Evolutionary conservation across 2,113 vertebrate species (phyloP).

Genomic region (Macroglossus sobrinus): DNA sequence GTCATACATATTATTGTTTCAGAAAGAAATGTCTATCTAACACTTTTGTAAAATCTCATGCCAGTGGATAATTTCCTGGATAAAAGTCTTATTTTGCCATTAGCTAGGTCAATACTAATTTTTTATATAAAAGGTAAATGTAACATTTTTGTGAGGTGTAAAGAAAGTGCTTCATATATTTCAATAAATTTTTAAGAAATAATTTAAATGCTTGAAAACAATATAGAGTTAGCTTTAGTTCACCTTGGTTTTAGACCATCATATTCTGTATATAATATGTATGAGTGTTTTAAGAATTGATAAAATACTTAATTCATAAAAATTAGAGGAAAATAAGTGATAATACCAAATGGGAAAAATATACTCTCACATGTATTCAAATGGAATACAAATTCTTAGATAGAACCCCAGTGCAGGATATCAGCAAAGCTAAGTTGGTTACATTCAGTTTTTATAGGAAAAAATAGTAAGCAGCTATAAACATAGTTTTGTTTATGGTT

Average conservation of each 20-base stretch:
- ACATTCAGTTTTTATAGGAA: background rate
- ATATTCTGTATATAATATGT: background rate
- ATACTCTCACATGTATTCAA: background rate
- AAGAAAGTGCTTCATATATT: background rate
- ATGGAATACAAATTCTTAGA: background rate
- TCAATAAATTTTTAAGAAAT: background rate
- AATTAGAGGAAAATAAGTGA: background rate
- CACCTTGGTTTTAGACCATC: background rate
- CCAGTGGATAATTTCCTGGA: background rate
- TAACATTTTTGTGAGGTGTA: background rate
- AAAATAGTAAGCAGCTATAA: background rate
- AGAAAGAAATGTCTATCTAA: background rate
- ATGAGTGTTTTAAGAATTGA: background rate
- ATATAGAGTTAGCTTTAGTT: background rate
- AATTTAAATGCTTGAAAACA: background rate
- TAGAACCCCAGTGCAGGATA: background rate
- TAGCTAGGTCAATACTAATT: background rate
- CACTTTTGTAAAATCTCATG: background rate
- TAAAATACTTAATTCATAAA: background rate
- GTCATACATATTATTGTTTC: background rate
- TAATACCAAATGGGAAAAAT: background rate
- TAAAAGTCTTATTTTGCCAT: background rate
- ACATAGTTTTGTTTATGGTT: background rate
- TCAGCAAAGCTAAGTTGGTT: background rate
- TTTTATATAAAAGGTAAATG: background rate